Evolutionary conservation across 2,888 invertebrate species (phyloP).

Genomic region (Cybosia mesomella): DNA sequence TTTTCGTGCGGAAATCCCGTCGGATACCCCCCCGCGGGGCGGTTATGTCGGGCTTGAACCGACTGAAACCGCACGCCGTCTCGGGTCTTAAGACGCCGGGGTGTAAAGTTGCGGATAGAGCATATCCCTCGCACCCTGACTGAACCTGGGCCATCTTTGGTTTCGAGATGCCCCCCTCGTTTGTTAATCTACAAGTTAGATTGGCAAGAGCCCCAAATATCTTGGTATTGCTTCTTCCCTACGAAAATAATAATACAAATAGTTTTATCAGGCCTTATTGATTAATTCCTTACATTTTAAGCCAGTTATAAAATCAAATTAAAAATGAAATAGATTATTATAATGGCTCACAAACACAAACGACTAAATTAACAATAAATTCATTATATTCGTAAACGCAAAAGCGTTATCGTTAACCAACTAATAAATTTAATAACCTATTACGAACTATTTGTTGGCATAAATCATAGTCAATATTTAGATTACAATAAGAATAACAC

Average conservation of each 20-base stretch:
- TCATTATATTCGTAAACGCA: background rate
- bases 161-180: too few relatives aligned
- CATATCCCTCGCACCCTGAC: too few relatives aligned
- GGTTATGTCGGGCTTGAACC: too few relatives aligned
- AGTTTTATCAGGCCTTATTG: too few relatives aligned
- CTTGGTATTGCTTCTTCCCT: background rate
- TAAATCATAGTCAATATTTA: background rate
- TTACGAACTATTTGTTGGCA: background rate
- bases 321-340: background rate
- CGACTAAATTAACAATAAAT: slow-evolving; percentile 2
- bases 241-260: background rate
- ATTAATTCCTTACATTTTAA: background rate
- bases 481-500: too few relatives aligned
- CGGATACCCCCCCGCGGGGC: too few relatives aligned
- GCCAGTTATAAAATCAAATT: background rate
- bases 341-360: background rate
- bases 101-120: too few relatives aligned
- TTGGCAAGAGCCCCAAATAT: background rate
- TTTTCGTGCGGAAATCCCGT: too few relatives aligned
- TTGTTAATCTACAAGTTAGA: too few relatives aligned
- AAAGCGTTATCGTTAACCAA: background rate
- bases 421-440: slow-evolving; percentile 7
- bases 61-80: too few relatives aligned
- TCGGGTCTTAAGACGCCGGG: too few relatives aligned
- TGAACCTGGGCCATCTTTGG: too few relatives aligned